A percentile compares a stretch with the other conserved stretches of the same genome.
phyloP scores from a whole-genome alignment of 2,797 vertebrate genomes.

The Glossophaga mutica region DNA sequence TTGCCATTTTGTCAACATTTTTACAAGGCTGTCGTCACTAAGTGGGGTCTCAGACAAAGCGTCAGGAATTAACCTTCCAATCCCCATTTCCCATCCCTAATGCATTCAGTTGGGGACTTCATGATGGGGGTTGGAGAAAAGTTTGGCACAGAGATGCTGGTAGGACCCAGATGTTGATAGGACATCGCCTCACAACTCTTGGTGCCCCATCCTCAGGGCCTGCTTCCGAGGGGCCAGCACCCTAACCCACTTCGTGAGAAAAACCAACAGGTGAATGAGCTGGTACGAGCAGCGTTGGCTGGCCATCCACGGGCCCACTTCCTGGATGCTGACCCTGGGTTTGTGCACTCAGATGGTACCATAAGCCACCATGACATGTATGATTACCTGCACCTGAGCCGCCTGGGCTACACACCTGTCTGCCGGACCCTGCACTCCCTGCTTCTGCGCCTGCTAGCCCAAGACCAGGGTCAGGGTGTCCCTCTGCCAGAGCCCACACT shows the following conservation, averaged over 20 bases:
- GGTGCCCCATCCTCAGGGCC: slow-evolving; percentile 79
- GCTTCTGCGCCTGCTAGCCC: slow-evolving; percentile 86
- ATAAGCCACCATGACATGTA: slow-evolving; percentile 95
- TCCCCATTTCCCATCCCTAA: neutral
- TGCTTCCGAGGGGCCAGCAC: slow-evolving; percentile 90
- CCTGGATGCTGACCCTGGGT: slow-evolving; percentile 89
- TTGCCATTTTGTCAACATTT: neutral
- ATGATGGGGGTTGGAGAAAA: neutral
- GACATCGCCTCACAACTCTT: neutral
- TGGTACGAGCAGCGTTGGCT: slow-evolving; percentile 83
- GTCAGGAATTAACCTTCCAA: neutral
- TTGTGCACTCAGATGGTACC: slow-evolving; percentile 90
- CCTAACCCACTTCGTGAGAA: slow-evolving; percentile 89
- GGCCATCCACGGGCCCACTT: slow-evolving; percentile 85
- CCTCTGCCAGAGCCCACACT: slow-evolving; percentile 15
- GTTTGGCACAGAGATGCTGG: neutral
- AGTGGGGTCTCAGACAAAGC: neutral
- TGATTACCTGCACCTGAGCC: slow-evolving; percentile 93
- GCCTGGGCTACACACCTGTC: slow-evolving; percentile 88
- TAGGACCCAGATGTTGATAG: neutral
- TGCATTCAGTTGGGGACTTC: neutral
- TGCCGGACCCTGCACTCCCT: slow-evolving; percentile 87
- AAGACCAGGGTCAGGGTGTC: slow-evolving; percentile 65
- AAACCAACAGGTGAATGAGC: slow-evolving; percentile 87
- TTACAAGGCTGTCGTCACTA: neutral